phyloP scores from a whole-genome alignment of 1,140 invertebrate species.

The Metaphire vulgaris region DNA sequence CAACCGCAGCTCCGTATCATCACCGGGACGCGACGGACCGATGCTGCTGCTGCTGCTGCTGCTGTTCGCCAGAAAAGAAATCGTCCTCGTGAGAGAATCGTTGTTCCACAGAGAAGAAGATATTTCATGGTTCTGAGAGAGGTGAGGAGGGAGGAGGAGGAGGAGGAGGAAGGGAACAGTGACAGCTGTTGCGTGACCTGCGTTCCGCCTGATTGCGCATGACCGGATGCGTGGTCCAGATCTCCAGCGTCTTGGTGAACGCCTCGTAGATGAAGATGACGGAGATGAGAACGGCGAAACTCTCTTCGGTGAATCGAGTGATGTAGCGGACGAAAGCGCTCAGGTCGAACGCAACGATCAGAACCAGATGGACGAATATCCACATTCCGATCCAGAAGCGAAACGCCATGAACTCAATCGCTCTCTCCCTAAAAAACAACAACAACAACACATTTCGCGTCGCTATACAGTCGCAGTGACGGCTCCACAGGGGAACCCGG shows the following conservation, averaged over 20 bases:
- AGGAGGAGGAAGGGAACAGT: not conserved
- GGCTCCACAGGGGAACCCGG: too few species aligned
- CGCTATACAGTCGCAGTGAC: too few species aligned
- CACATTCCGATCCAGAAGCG: conserved; percentile 89
- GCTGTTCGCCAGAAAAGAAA: not conserved
- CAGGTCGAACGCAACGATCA: conserved; percentile 89
- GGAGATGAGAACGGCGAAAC: conserved; percentile 95
- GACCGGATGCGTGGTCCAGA: conserved; percentile 29
- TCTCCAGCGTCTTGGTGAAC: conserved; percentile 53
- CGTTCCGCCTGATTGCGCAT: not conserved
- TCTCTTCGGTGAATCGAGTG: conserved; percentile 97
- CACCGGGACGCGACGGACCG: too few species aligned
- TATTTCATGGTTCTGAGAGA: too few species aligned
- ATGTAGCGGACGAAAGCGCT: conserved; percentile 94
- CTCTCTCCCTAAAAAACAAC: conserved; percentile 53
- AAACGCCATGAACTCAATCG: conserved; percentile 87
- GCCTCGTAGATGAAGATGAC: conserved; percentile 99
- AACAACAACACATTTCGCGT: too few species aligned
- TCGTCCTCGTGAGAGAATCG: not conserved
- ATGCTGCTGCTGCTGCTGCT: too few species aligned
- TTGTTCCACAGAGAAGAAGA: too few species aligned
- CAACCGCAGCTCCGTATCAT: too few species aligned
- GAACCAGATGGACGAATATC: conserved; percentile 76
- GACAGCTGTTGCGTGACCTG: not conserved
- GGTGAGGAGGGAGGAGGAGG: too few species aligned